Evolutionary conservation across 2,797 vertebrate species (phyloP), one percentile per base, ranked within the genome.

Genomic region (Hozukius guyotensis): DNA sequence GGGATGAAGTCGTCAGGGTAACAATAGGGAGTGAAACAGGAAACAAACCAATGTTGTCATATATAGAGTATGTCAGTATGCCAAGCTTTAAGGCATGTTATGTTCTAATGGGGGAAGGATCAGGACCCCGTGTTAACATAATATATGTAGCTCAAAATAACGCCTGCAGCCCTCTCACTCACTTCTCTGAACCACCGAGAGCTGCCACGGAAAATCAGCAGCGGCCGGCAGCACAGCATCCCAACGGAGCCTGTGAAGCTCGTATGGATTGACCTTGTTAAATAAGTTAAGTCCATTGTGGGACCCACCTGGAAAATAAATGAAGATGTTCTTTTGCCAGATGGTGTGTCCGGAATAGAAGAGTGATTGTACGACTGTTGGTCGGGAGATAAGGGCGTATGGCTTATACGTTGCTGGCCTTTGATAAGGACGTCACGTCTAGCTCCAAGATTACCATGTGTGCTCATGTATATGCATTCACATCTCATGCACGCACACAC

Each of bases 281-380:
- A 94, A 93, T 94, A 94, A 93, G 88, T 94, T 81, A 92, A 88
- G 87, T 88, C 90, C 87, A 83, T 72, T 56, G 83, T 77, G 53
- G 65, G 76, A 88, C 77, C 77, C 87, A 92, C 88, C 88, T 93
- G 89, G 90, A 93, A 88, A 88, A 93, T 81, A 88, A 92, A 94
- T 92, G 83, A 94, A 93, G 83, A 88, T 27, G 83, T 70, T 84
- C 80, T 53, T 86, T 72, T 36, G 74, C 86, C 75, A 84, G 81
- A 84, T 75, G 82, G 76, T 16, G 81, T 78, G 82, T 86, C 86
- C 79, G 55, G 85, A 88, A 89, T 60, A 77, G 78, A 87, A 71
- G 77, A 88, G 84, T 31, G 53, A 84, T 67, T 60, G 71, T 67
- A 25, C 36, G 42, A 52, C 7, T 13, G 31, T 55, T 49, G 27